Evolutionary conservation across 2,113 vertebrate species (phyloP).

Genomic region (Lepus americanus): DNA sequence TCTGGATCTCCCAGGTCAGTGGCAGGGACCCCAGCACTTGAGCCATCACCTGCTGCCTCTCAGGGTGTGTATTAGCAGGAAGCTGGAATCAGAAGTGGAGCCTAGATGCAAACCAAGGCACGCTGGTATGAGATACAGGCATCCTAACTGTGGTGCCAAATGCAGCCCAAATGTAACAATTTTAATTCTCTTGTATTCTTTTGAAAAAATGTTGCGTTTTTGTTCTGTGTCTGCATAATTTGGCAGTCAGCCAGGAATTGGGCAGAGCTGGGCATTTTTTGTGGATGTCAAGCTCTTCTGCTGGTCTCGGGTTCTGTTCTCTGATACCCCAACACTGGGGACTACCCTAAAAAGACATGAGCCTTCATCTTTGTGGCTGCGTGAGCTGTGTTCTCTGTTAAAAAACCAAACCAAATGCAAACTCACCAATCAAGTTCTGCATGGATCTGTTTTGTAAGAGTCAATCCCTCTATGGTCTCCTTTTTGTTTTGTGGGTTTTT

Average conservation of each 20-base stretch:
- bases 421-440: not conserved
- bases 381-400: not conserved
- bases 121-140: no score
- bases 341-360: not conserved
- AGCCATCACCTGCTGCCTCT: no score
- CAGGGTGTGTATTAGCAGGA: no score
- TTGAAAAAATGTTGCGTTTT: not conserved
- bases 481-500: not conserved
- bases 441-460: not conserved
- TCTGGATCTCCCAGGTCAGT: no score
- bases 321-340: not conserved
- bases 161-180: not conserved
- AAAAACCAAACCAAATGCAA: not conserved
- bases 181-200: not conserved
- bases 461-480: not conserved
- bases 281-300: not conserved
- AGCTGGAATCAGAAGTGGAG: no score
- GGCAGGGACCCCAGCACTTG: no score
- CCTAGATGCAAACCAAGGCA: no score
- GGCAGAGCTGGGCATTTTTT: not conserved
- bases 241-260: not conserved
- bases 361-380: not conserved
- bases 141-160: no score
- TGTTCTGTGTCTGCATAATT: not conserved
- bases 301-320: not conserved